Evolutionary conservation across 2,888 invertebrate genomes (phyloP).

Genomic region (Diaphora mendica): DNA sequence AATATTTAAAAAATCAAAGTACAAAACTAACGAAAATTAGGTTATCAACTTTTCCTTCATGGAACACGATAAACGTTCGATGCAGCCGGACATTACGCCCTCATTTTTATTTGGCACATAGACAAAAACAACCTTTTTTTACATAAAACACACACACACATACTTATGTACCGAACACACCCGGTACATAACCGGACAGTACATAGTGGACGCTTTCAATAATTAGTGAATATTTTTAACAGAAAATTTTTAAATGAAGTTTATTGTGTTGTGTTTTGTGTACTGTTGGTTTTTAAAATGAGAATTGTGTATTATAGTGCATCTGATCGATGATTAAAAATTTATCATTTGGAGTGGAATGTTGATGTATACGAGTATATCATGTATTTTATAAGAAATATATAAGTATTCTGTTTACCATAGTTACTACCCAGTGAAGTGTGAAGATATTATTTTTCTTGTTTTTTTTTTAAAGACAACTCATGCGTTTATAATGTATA

Average conservation of each 20-base stretch:
- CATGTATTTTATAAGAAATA: too few species aligned
- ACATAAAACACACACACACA: constrained; percentile 72
- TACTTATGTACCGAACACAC: constrained; percentile 55
- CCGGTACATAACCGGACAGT: constrained; percentile 62
- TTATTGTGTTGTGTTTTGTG: constrained; percentile 62
- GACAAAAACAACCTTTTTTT: constrained; percentile 85
- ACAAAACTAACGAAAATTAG: constrained; percentile 22
- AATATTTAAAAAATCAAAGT: not conserved
- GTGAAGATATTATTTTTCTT: too few species aligned
- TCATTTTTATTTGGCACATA: constrained; percentile 87
- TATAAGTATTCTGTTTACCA: too few species aligned
- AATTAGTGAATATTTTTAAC: constrained; percentile 84
- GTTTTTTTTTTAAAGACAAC: too few species aligned
- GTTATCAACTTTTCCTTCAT: constrained; percentile 58
- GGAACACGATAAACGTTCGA: constrained; percentile 77
- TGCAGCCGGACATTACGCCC: constrained; percentile 83
- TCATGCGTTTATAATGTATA: too few species aligned
- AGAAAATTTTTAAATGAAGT: constrained; percentile 82
- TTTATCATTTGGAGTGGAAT: not conserved
- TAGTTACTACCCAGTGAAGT: too few species aligned
- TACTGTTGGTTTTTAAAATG: constrained; percentile 33
- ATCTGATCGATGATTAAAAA: constrained; percentile 21
- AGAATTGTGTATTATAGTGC: constrained; percentile 26
- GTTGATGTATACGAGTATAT: too few species aligned
- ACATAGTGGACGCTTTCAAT: constrained; percentile 74